phyloP scores from a whole-genome alignment of 1,140 invertebrate species.

The Eueides isabella region DNA sequence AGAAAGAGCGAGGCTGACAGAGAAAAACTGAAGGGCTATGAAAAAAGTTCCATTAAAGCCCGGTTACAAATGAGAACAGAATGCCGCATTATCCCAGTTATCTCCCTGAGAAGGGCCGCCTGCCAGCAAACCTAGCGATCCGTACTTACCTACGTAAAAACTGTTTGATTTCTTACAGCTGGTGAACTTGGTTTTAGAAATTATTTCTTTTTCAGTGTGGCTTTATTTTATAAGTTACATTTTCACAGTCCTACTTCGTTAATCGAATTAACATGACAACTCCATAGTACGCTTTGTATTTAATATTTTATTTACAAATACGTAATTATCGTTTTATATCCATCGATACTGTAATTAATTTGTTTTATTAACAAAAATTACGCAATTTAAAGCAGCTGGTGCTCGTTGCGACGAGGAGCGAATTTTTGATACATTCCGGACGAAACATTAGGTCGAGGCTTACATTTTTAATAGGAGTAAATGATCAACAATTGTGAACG shows the following conservation, averaged over 20 bases:
- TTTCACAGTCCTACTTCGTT: slow-evolving; percentile 17
- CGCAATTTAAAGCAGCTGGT: slow-evolving; percentile 19
- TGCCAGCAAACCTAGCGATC: slow-evolving; percentile 24
- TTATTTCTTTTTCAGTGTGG: slow-evolving; percentile 11
- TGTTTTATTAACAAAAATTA: slow-evolving; percentile 10
- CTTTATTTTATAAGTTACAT: background rate
- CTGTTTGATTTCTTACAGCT: slow-evolving; percentile 23
- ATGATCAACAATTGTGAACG: slow-evolving; percentile 19
- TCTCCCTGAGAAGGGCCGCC: slow-evolving; percentile 58
- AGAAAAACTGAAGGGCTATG: slow-evolving; percentile 64
- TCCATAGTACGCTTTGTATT: background rate
- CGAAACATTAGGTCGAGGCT: slow-evolving; percentile 21
- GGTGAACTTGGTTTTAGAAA: slow-evolving; percentile 21
- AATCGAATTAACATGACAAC: background rate
- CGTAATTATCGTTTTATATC: slow-evolving; percentile 3
- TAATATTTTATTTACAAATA: slow-evolving; percentile 14
- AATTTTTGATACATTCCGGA: slow-evolving; percentile 22
- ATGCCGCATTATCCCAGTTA: slow-evolving; percentile 58
- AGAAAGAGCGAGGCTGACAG: slow-evolving; percentile 54
- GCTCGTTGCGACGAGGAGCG: slow-evolving; percentile 3
- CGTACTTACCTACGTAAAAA: slow-evolving; percentile 24
- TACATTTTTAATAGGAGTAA: slow-evolving; percentile 28
- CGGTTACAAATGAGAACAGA: slow-evolving; percentile 72
- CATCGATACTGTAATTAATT: slow-evolving; percentile 11
- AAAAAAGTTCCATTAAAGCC: slow-evolving; percentile 70